phyloP scores from a whole-genome alignment of 2,797 vertebrate species.

The Nyctibius grandis region DNA sequence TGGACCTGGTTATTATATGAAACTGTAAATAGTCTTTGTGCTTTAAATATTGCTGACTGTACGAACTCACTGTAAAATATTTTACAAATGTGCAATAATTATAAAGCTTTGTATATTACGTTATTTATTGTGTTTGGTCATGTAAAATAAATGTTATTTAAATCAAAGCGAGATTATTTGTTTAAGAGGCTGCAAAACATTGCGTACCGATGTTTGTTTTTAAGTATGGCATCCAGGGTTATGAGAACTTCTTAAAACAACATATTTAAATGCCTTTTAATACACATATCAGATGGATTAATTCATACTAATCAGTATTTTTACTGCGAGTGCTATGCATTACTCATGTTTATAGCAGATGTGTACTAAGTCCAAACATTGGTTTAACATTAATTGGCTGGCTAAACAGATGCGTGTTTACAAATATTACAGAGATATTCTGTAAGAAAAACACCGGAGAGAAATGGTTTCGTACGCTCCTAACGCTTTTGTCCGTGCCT shows the following conservation, averaged over 20 bases:
- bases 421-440: slow-evolving; percentile 46
- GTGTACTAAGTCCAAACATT: slow-evolving; percentile 74
- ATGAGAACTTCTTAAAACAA: slow-evolving; percentile 79
- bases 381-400: slow-evolving; percentile 79
- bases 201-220: slow-evolving; percentile 72
- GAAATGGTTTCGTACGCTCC: slow-evolving; percentile 14
- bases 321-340: slow-evolving; percentile 74
- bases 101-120: slow-evolving; percentile 98
- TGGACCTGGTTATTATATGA: slow-evolving; percentile 91
- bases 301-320: slow-evolving; percentile 80
- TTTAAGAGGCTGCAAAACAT: slow-evolving; percentile 74
- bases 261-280: slow-evolving; percentile 77
- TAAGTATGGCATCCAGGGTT: slow-evolving; percentile 72
- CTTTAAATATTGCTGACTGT: slow-evolving; percentile 98
- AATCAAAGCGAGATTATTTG: slow-evolving; percentile 78
- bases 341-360: slow-evolving; percentile 80
- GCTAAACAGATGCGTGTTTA: slow-evolving; percentile 75
- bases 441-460: slow-evolving; percentile 30
- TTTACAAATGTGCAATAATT: slow-evolving; percentile 99
- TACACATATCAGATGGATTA: slow-evolving; percentile 77
- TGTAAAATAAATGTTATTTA: slow-evolving; percentile 98
- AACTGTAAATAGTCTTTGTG: slow-evolving; percentile 93
- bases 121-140: slow-evolving; percentile 99
- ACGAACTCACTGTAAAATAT: slow-evolving; percentile 96
- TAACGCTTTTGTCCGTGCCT: background rate